A percentile compares a stretch with the other conserved stretches of the same genome.
phyloP scores from a whole-genome alignment of 2,888 invertebrate genomes.

The Drosophila nr. perissopoda region DNA sequence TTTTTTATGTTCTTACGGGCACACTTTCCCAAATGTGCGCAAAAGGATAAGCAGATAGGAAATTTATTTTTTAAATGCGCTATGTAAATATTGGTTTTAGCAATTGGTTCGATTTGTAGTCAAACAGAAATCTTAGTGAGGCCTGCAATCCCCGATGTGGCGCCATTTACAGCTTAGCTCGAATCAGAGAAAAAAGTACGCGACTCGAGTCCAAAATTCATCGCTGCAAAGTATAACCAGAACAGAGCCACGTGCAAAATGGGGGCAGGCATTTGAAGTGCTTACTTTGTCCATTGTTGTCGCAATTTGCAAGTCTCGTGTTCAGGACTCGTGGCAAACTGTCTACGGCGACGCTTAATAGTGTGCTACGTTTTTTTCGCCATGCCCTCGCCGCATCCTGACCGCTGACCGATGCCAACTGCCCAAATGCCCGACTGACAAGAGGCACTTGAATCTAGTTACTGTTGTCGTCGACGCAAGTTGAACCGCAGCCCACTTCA shows the following conservation, averaged over 20 bases:
- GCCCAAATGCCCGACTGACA: constrained; percentile 20
- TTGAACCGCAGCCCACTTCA: constrained; percentile 55
- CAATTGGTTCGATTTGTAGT: background rate
- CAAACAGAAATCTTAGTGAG: background rate
- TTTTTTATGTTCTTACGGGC: background rate
- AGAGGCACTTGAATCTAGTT: constrained; percentile 69
- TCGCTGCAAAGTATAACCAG: background rate
- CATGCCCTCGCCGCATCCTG: constrained; percentile 10
- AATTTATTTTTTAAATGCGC: background rate
- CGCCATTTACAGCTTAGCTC: background rate
- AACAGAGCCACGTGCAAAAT: background rate
- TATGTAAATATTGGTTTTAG: background rate
- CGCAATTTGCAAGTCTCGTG: constrained; percentile 29
- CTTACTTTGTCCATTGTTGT: constrained; percentile 9
- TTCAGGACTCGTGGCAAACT: constrained; percentile 1
- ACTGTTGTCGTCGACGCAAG: constrained; percentile 59
- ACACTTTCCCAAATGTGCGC: background rate
- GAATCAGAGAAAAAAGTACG: background rate
- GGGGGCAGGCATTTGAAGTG: background rate
- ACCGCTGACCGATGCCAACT: constrained; percentile 24
- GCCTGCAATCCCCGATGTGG: background rate
- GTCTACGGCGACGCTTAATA: constrained; percentile 8
- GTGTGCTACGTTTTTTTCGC: constrained; percentile 24
- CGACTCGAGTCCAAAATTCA: too few relatives aligned
- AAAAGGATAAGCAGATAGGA: background rate